A percentile compares a stretch with the other conserved stretches of the same genome.
Conservation (phyloP, 2,888 invertebrate genomes). For the Sisyra nigra region DNA sequence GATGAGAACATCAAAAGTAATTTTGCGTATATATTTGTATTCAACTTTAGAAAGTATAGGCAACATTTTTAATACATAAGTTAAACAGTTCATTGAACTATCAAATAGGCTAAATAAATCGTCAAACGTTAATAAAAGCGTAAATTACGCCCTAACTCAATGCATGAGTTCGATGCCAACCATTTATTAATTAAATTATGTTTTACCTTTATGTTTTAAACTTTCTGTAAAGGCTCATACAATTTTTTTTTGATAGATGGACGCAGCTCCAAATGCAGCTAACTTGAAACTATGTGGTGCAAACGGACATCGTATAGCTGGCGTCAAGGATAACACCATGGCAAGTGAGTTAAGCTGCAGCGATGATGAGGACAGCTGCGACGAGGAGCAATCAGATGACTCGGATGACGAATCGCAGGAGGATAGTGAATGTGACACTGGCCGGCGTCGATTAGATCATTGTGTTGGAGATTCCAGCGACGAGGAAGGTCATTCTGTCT, state of each 20-base stretch:
- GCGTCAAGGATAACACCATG: conserved; percentile 13
- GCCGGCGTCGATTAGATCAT: conserved; percentile 7
- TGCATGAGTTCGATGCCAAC: neutral
- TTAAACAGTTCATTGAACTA: too few relatives aligned
- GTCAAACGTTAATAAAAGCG: too few relatives aligned
- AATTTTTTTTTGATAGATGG: conserved; percentile 16
- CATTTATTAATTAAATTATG: neutral
- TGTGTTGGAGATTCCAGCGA: conserved; percentile 9
- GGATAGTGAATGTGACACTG: conserved; percentile 8
- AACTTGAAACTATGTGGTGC: neutral
- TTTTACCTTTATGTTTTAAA: neutral
- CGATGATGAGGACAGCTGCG: conserved; percentile 33
- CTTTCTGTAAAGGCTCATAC: neutral
- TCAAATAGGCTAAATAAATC: too few relatives aligned
- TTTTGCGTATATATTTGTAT: too few relatives aligned
- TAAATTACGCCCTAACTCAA: too few relatives aligned
- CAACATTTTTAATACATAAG: too few relatives aligned
- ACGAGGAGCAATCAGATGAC: conserved; percentile 29
- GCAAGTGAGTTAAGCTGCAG: conserved; percentile 23
- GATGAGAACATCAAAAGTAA: too few relatives aligned
- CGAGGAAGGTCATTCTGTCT: conserved; percentile 6
- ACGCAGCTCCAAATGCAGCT: conserved; percentile 16
- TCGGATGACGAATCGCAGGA: conserved; percentile 8
- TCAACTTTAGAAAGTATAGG: too few relatives aligned
- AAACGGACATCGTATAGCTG: conserved; percentile 6